phyloP scores from a whole-genome alignment of 2,113 vertebrate genomes.

The Morone saxatilis region DNA sequence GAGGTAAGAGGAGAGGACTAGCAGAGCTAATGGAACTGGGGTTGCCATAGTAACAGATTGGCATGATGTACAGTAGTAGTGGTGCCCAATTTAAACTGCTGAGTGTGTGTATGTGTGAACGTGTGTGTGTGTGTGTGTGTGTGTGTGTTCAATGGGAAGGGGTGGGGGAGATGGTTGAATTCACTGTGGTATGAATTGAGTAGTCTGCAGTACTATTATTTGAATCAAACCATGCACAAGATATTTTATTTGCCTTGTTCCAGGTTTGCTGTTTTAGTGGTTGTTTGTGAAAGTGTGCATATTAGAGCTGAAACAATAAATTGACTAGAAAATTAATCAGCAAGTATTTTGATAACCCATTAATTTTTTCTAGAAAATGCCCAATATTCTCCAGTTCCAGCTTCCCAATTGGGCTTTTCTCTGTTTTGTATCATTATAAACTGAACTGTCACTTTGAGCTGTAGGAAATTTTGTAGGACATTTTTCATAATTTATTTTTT shows the following conservation, averaged over 20 bases:
- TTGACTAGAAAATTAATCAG: not conserved
- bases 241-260: not conserved
- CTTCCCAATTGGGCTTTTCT: not conserved
- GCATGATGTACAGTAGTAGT: conserved; percentile 55
- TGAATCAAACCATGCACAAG: not conserved
- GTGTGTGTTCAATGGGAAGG: not conserved
- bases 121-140: conserved; percentile 26
- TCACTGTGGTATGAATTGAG: conserved; percentile 21
- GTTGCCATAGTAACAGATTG: conserved; percentile 83
- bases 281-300: too few species aligned
- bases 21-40: conserved; percentile 54
- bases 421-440: not conserved
- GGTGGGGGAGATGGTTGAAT: not conserved
- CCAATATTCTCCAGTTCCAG: not conserved
- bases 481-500: not conserved
- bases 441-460: not conserved
- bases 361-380: not conserved
- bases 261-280: not conserved
- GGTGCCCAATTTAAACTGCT: conserved; percentile 52
- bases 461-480: not conserved
- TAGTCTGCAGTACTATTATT: not conserved
- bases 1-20: conserved; percentile 44
- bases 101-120: conserved; percentile 44
- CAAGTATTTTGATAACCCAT: not conserved
- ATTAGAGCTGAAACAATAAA: not conserved